These are phyloP conservation scores for Seriola quinqueradiata DNA, from an alignment of 2,113 vertebrate genomes.

Conservation along the genomic window DNA sequence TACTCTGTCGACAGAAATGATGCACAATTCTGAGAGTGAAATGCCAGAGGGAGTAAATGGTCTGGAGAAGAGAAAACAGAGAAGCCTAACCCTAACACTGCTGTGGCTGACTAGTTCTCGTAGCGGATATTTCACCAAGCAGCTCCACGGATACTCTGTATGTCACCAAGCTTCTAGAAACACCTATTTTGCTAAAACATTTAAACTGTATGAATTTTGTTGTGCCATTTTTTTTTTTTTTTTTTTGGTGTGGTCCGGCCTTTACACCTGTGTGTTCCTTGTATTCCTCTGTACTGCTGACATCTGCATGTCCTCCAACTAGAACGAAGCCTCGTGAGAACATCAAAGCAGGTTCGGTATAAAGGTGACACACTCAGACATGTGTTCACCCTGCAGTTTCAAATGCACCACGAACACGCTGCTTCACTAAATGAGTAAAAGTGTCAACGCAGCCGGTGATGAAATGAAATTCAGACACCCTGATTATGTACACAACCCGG, in stretches of 20 bases:
- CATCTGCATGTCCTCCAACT: not conserved
- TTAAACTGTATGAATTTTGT: not conserved
- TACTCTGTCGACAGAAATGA: not conserved
- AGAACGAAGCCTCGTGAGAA: not conserved
- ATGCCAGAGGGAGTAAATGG: not conserved
- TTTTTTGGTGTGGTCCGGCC: not conserved
- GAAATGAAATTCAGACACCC: constrained; percentile 24
- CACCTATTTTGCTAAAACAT: too few relatives aligned
- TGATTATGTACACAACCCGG: constrained; percentile 10
- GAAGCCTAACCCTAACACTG: not conserved
- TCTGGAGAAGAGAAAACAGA: not conserved
- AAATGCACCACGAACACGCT: not conserved
- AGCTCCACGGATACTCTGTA: not conserved
- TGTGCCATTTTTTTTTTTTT: not conserved
- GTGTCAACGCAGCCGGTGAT: not conserved
- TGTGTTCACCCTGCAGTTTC: not conserved
- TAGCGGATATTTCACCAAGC: too few relatives aligned
- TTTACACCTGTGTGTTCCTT: not conserved
- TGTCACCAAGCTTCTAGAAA: not conserved
- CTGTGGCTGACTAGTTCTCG: too few relatives aligned
- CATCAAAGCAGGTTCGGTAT: not conserved
- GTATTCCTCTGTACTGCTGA: not conserved
- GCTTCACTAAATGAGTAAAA: not conserved
- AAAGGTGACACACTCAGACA: constrained; percentile 9
- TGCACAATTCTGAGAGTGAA: not conserved